Conservation (phyloP, 2,888 invertebrate species). For the Lasioglossum pauxillum region DNA sequence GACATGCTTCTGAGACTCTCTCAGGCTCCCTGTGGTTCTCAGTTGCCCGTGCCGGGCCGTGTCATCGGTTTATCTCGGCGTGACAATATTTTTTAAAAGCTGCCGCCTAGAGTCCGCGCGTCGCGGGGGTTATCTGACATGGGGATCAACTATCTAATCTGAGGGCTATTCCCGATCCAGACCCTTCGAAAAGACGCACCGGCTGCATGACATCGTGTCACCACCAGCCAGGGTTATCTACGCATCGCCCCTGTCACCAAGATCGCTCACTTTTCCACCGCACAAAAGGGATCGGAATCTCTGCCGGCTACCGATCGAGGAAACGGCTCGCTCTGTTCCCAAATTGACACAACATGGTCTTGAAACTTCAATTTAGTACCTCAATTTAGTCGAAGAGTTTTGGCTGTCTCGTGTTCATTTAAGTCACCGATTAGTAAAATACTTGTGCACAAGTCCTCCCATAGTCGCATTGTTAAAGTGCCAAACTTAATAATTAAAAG, state of each 20-base stretch:
- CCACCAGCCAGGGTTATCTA: constrained; percentile 64
- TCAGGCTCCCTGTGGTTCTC: constrained; percentile 13
- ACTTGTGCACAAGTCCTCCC: background rate
- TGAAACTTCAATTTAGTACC: too few species aligned
- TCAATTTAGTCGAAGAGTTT: too few species aligned
- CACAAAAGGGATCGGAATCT: constrained; percentile 27
- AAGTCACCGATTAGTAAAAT: too few species aligned
- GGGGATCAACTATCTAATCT: constrained; percentile 72
- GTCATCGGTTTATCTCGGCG: constrained; percentile 57
- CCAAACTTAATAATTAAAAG: background rate
- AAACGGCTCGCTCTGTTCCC: background rate
- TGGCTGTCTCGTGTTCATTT: too few species aligned
- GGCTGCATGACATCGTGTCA: constrained; percentile 71
- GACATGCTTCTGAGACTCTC: background rate
- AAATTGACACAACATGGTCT: background rate
- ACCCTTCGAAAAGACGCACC: constrained; percentile 64
- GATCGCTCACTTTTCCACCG: constrained; percentile 43
- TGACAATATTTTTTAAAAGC: constrained; percentile 64
- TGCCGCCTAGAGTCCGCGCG: constrained; percentile 15
- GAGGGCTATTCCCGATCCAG: constrained; percentile 46
- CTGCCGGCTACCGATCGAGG: background rate
- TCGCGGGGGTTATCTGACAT: constrained; percentile 58
- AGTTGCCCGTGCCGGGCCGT: constrained; percentile 35
- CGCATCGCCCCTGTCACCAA: constrained; percentile 53
- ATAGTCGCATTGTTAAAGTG: background rate